Conservation (phyloP, 2,888 invertebrate species). For the Isoperla grammatica region DNA sequence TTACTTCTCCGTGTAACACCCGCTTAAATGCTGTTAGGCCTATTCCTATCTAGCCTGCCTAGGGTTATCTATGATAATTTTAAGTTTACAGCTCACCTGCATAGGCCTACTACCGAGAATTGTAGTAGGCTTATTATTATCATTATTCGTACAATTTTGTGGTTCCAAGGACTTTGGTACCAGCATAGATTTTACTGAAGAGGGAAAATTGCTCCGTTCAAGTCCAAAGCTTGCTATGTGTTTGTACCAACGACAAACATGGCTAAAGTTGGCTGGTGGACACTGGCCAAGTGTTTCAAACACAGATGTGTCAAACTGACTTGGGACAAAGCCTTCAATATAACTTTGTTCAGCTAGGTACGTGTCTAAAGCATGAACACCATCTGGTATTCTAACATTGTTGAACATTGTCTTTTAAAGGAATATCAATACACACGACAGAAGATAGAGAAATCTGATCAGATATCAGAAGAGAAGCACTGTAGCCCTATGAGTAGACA, state of each 20-base stretch:
- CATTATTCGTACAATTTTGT: no score
- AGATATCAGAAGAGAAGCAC: not conserved
- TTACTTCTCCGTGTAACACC: no score
- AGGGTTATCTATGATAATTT: no score
- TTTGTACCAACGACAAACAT: slow-evolving; percentile 36
- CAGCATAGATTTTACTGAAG: slow-evolving; percentile 7
- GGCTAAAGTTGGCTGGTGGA: slow-evolving; percentile 28
- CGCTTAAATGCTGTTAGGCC: no score
- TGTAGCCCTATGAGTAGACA: not conserved
- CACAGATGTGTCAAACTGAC: slow-evolving; percentile 33
- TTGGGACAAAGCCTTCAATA: slow-evolving; percentile 34
- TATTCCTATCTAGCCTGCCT: no score
- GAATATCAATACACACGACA: not conserved
- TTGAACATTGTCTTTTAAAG: slow-evolving; percentile 21
- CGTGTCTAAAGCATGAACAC: slow-evolving; percentile 32
- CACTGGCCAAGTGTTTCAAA: slow-evolving; percentile 28
- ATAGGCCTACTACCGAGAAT: not conserved
- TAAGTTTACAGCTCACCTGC: slow-evolving; percentile 20
- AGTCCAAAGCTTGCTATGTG: slow-evolving; percentile 35
- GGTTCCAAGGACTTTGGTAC: not conserved
- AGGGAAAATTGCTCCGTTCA: slow-evolving; percentile 27
- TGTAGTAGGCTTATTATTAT: not conserved
- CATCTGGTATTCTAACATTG: slow-evolving; percentile 25
- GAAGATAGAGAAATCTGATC: not conserved
- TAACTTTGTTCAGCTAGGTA: slow-evolving; percentile 36